Base-by-base conservation (phyloP, 2,113 vertebrate genomes). In the Leptodactylus fuscus region DNA sequence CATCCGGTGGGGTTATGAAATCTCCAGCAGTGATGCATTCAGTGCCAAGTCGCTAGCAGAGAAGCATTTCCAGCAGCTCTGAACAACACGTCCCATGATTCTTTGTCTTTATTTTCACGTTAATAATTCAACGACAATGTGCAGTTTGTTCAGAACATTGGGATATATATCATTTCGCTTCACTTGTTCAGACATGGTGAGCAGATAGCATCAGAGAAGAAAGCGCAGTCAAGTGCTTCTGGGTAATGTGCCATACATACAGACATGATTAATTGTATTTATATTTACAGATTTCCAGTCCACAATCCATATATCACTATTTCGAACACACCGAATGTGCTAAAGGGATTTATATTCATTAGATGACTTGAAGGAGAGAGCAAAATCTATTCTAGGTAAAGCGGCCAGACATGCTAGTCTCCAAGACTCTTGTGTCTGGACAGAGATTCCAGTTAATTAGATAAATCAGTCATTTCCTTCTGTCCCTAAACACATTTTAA, bases 101-200 rank as follows among this genome's bases (percentile, higher is more conserved):
- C 82, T 75, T 62, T 83, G 82, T 83, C 82, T 83, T 83, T 83
- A 83, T 83, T 83, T 83, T 60, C 49, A 83, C 36, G 74, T 83
- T 62, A 83, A 83, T 83, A 83, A 83, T 83, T 83, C 82, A 75
- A 58, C 32, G 41, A 83, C 71, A 83, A 83, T 83, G 71, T 60
- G 82, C 82, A 83, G 82, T 76, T 83, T 83, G 82, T 75, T 74
- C 70, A 76, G 82, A 74, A 83, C 82, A 83, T 83, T 58, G 41
- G 70, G 82, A 83, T 83, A 83, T 83, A 83, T 73, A 83, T 83
- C 82, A 75, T 83, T 83, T 60, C 10, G 82, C 70, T 83, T 83
- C 82, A 76, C 82, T 75, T 83, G 70, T 62, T 83, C 51, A 75
- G 82, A 83, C 70, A 15, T 60, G 70, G 69, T 41, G 53, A 55